A percentile compares a stretch with the other conserved stretches of the same genome.
Conservation (phyloP, 2,888 invertebrate genomes). For the Diarsia brunnea region DNA sequence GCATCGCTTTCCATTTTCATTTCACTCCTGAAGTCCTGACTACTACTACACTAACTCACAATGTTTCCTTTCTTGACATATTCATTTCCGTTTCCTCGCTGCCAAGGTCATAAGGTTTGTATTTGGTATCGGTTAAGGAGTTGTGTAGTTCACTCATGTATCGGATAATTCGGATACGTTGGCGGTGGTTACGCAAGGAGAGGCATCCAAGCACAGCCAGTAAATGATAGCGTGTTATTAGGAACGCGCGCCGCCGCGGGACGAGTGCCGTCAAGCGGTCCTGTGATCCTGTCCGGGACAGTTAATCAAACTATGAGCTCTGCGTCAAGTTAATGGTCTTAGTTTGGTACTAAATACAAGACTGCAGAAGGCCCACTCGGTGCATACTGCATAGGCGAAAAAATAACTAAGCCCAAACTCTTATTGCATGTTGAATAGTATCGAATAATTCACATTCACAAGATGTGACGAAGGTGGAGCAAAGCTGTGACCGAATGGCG, state of each 20-base stretch:
- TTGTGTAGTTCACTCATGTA: constrained; percentile 6
- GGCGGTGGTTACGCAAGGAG: not conserved
- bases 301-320: constrained; percentile 48
- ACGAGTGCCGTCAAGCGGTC: not conserved
- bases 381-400: not conserved
- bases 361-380: constrained; percentile 27
- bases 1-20: constrained; percentile 1
- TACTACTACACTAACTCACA: constrained; percentile 15
- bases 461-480: not conserved
- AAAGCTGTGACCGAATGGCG: no score
- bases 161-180: constrained; percentile 16
- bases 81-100: constrained; percentile 37
- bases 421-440: not conserved
- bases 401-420: not conserved
- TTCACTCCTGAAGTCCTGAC: not conserved
- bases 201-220: constrained; percentile 16
- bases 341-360: not conserved
- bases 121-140: not conserved
- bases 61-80: constrained; percentile 28
- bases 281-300: constrained; percentile 33
- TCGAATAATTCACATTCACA: not conserved
- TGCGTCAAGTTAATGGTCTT: constrained; percentile 31
- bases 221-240: constrained; percentile 47
- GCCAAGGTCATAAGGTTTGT: constrained; percentile 6
- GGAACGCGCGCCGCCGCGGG: constrained; percentile 29